A percentile compares a stretch with the other conserved stretches of the same genome.
Evolutionary conservation across 2,797 vertebrate species (phyloP).

Genomic region (Neomorphus geoffroyi): DNA sequence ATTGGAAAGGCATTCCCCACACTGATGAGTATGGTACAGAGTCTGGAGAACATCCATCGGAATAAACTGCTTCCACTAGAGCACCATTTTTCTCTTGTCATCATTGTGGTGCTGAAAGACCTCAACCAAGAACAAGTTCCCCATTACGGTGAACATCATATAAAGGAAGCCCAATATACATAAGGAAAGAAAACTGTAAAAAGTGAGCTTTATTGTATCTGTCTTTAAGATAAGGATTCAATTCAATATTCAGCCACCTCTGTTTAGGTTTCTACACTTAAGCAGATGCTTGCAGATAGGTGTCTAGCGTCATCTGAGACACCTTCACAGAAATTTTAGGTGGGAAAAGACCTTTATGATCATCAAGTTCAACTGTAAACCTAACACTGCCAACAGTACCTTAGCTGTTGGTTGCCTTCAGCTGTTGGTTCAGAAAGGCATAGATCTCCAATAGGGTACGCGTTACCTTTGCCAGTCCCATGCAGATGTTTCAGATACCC

Average conservation of each 20-base stretch:
- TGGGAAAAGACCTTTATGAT: too few relatives aligned
- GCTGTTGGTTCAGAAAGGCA: not conserved
- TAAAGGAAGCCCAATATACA: not conserved
- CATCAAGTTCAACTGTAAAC: too few relatives aligned
- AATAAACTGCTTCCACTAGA: not conserved
- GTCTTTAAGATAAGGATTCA: not conserved
- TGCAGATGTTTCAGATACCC: not conserved
- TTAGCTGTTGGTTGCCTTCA: not conserved
- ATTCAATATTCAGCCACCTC: not conserved
- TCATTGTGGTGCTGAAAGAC: not conserved
- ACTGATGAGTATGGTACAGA: not conserved
- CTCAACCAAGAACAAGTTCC: not conserved
- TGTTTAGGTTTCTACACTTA: not conserved
- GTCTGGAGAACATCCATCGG: not conserved
- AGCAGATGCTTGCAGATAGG: not conserved
- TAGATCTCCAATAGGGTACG: not conserved
- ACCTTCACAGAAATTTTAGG: not conserved
- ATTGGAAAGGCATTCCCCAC: not conserved
- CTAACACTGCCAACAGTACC: too few relatives aligned
- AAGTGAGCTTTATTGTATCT: not conserved
- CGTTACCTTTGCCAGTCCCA: not conserved
- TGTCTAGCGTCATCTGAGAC: not conserved
- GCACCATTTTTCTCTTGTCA: not conserved
- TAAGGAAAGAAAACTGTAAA: not conserved
- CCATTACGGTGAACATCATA: not conserved